These are phyloP conservation scores for Eptesicus fuscus DNA, from an alignment of 2,113 vertebrate species.

Conservation along the genomic window DNA sequence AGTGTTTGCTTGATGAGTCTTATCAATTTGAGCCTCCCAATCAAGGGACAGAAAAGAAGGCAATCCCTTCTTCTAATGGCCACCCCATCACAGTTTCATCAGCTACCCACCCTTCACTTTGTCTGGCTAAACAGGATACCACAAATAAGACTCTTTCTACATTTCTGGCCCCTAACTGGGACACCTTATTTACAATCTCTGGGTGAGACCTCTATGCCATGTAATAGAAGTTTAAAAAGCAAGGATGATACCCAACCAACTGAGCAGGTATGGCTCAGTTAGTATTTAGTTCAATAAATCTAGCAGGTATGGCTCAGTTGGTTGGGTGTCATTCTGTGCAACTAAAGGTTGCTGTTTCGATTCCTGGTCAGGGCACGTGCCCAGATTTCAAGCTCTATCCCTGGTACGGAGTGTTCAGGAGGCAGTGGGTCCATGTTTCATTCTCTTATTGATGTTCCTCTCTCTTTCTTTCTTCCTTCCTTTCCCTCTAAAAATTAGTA, in stretches of 20 bases:
- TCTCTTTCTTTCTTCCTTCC: background rate
- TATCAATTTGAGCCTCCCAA: background rate
- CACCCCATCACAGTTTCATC: background rate
- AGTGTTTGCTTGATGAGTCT: background rate
- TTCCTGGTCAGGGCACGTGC: background rate
- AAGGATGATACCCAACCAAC: too few relatives aligned
- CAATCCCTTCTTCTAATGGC: background rate
- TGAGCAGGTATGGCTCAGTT: too few relatives aligned
- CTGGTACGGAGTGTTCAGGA: background rate
- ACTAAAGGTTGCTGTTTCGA: background rate
- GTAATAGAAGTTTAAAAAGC: background rate
- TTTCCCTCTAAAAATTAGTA: background rate
- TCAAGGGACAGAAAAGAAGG: background rate
- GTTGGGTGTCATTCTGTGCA: background rate
- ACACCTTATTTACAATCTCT: background rate
- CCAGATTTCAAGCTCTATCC: background rate
- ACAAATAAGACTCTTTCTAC: background rate
- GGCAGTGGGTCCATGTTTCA: background rate
- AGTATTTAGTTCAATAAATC: too few relatives aligned
- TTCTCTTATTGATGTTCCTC: background rate
- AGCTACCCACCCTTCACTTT: background rate
- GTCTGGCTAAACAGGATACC: background rate
- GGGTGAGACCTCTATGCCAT: background rate
- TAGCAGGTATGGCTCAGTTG: background rate
- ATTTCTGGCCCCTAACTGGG: background rate